Base-by-base conservation (phyloP, 2,797 vertebrate genomes). In the Novumbra hubbsi region DNA sequence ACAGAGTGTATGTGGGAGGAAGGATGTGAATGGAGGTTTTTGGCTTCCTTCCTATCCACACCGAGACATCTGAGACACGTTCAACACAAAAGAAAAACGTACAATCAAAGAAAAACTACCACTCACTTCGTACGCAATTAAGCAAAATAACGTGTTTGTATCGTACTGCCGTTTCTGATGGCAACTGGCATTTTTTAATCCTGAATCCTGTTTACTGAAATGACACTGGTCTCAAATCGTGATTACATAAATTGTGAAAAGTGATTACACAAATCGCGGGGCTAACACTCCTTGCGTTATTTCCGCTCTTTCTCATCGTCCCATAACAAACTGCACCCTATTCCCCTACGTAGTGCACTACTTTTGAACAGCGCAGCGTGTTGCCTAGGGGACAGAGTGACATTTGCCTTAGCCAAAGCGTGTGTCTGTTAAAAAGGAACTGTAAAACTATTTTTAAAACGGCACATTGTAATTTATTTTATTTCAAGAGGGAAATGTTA, bases 381-480 rank as follows among this genome's bases (percentile, higher is more conserved):
- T 38, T 45, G 41, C 41, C 21, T 14, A 14, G 11, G 55, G 19
- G 19, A 60, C 4, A 60, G 55, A 11, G n/a, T 60, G n/a, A n/a
- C n/a, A 60, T 14, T 60, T 1, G 24, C 21, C n/a, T 60, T 17
- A 60, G 68, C 17, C 27, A n/a, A 48, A 55, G 68, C 49, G 70
- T 73, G 34, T 73, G 78, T 80, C 82, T 75, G 80, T 88, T 88
- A 88, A 90, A 92, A 85, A 78, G 50, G 32, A 63, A 79, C 72
- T 55, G 34, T 68, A 78, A 75, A 76, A 87, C 88, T 90, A 93
- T 92, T 91, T 92, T 83, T 86, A 79, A 86, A 86, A 71, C 28
- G 19, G 55, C 71, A 82, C 77, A 89, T 9, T 92, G 79, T 92
- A 90, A 93, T 93, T 92, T 91, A 82, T 86, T 89, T 88, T 74